Evolutionary conservation across 1,140 invertebrate species (phyloP), one percentile per base, ranked within the genome.

Genomic region (Uloborus diversus): DNA sequence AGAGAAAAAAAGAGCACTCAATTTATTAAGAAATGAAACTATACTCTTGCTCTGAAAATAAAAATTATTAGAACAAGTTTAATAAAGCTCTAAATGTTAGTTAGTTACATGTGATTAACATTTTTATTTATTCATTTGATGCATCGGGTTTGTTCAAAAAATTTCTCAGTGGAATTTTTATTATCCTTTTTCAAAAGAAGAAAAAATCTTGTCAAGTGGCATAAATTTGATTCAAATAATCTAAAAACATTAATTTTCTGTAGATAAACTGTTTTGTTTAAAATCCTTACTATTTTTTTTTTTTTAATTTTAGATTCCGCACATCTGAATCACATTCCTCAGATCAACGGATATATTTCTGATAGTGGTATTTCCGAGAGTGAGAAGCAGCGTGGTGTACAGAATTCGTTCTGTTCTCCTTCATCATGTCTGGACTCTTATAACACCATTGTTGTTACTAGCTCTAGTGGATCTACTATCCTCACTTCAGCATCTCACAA

Each of bases 251-350:
- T n/a, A n/a, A n/a, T n/a, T n/a, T n/a, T n/a, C n/a, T n/a, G n/a
- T n/a, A n/a, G n/a, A n/a, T n/a, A n/a, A n/a, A n/a, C n/a, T n/a
- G 14, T 23, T 20, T 56, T 56, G 51, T 23, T n/a, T 42, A 17
- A 42, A 2, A 9, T 56, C 25, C 17, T n/a, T 56, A 23, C 20
- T n/a, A 2, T 27, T 11, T 28, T 62, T 30, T 33, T 35, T 35
- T 35, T n/a, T 20, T 20, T 13, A 9, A 27, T 80, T 80, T 23
- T 25, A 71, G 66, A 80, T 65, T 71, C 79, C 59, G 23, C 23
- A 51, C 66, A 57, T 25, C 66, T 64, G 11, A 80, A 80, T 47
- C 79, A 80, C 68, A 80, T 71, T 71, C 66, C 79, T 4, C 79
- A 80, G 30, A 32, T 71, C 14, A 80, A 80, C 57, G 79, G 79